Conservation (phyloP, 2,888 invertebrate species). For the Punctoribates punctum region DNA sequence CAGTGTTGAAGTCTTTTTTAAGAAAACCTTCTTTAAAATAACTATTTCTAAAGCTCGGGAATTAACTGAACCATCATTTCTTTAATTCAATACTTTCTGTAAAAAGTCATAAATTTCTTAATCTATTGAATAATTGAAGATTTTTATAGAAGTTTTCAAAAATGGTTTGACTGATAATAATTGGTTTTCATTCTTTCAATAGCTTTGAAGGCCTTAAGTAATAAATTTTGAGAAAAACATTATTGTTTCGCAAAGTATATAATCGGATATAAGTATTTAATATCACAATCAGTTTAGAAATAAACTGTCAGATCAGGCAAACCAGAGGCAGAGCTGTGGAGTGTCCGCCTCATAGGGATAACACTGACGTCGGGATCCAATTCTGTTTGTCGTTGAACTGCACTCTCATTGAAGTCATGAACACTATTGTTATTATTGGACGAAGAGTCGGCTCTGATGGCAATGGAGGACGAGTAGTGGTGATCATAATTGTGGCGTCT, state of each 20-base stretch:
- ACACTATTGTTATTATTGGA: slow-evolving; percentile 26
- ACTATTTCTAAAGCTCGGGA: neutral
- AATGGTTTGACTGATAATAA: neutral
- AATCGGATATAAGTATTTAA: neutral
- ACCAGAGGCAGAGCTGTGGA: slow-evolving; percentile 52
- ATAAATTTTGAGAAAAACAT: neutral
- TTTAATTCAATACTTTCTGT: neutral
- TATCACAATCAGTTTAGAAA: slow-evolving; percentile 56
- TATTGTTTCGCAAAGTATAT: neutral
- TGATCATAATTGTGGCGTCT: slow-evolving; percentile 33
- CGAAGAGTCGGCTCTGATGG: slow-evolving; percentile 7
- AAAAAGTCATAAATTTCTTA: neutral
- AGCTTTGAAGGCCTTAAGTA: neutral
- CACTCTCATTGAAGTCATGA: neutral
- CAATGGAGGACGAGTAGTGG: slow-evolving; percentile 14
- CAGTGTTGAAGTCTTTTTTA: slow-evolving; percentile 4
- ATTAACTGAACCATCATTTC: neutral
- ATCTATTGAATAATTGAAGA: neutral
- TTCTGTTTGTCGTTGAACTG: slow-evolving; percentile 50
- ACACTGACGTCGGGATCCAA: slow-evolving; percentile 56
- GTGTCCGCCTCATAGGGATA: slow-evolving; percentile 52
- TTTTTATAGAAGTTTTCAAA: neutral
- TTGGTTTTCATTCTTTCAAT: neutral
- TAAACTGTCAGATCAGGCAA: slow-evolving; percentile 69
- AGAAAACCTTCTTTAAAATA: neutral